Evolutionary conservation across 2,888 invertebrate genomes (phyloP), one percentile per base, ranked within the genome.

Genomic region (Meandrusa payeni): DNA sequence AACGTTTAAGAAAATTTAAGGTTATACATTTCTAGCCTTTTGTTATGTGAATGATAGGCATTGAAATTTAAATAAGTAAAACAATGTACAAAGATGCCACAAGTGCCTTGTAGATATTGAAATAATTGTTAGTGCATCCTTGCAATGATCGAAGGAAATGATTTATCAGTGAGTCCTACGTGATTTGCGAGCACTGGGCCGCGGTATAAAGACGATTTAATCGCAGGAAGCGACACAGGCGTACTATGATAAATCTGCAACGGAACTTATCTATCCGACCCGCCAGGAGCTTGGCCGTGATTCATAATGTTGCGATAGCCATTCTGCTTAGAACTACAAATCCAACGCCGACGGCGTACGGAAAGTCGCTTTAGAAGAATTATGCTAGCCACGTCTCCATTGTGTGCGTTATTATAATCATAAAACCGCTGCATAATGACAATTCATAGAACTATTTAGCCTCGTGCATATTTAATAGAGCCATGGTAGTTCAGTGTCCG

Each of bases 261-360:
- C 68, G 81, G 82, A 83, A 82, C 82, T 76, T 79, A 83, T 82
- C 82, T 82, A 80, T 82, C 76, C 64, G 61, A 59, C 62, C n/a
- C 50, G 62, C 70, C 79, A 74, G 76, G 57, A 69, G 75, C 74
- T 55, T n/a, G 46, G 55, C 54, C 47, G 68, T 79, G 80, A 76
- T 78, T 76, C 78, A 78, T 76, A 70, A 66, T 63, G 55, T 53
- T 57, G 52, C 59, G 67, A 71, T 69, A 69, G 56, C 55, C 61
- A 68, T 71, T 64, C 67, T 61, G 55, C 60, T 66, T 57, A 59
- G 56, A 67, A 49, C 56, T 60, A 61, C 51, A 53, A 56, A 50
- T 39, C 46, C 36, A 23, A 42, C 55, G 47, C 43, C 23, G 37
- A 50, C 45, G 48, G 48, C 48, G 31, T 31, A 38, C 43, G 45